Conservation (phyloP, 2,888 invertebrate genomes). For the Drosophila kambysellisi region DNA sequence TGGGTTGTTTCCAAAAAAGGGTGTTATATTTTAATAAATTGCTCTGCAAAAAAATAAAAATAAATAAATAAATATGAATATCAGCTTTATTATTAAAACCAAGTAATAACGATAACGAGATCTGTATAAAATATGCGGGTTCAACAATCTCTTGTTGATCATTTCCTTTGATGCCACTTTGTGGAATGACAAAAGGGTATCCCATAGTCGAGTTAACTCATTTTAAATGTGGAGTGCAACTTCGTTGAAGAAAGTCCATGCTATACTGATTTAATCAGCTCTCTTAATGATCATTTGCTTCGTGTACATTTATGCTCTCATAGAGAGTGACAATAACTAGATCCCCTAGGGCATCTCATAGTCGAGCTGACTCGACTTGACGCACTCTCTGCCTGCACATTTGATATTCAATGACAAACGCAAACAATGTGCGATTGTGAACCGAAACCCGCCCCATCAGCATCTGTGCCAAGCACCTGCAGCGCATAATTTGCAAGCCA, state of each 20-base stretch:
- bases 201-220: neutral
- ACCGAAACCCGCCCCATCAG: constrained; percentile 16
- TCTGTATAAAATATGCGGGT: neutral
- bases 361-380: neutral
- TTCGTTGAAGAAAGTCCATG: neutral
- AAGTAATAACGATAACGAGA: neutral
- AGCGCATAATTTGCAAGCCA: constrained; percentile 41
- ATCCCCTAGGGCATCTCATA: constrained; percentile 3
- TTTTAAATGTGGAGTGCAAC: neutral
- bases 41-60: neutral
- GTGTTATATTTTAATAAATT: neutral
- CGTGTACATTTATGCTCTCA: neutral
- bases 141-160: neutral
- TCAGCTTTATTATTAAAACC: neutral
- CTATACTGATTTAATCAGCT: neutral
- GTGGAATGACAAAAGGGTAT: neutral
- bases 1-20: neutral
- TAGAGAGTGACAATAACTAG: neutral
- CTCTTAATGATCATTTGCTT: neutral
- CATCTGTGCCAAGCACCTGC: constrained; percentile 54
- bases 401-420: constrained; percentile 69
- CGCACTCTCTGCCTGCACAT: constrained; percentile 13
- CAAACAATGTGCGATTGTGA: constrained; percentile 49
- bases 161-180: neutral
- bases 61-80: neutral